Evolutionary conservation across 2,888 invertebrate genomes (phyloP).

Genomic region (Luperina nickerlii): DNA sequence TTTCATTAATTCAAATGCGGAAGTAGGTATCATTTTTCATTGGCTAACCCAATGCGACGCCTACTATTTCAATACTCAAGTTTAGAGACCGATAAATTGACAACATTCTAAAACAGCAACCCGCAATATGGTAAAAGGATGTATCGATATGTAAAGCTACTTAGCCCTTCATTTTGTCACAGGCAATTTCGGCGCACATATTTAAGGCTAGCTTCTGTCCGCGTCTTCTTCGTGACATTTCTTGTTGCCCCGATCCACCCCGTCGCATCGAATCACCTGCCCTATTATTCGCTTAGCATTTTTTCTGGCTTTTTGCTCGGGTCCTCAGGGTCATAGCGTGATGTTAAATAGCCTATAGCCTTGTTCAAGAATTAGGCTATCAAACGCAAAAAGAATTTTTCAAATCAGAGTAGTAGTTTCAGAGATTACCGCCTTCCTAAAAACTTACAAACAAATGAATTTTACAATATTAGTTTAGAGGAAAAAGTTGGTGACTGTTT

Average conservation of each 20-base stretch:
- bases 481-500: neutral
- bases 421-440: neutral
- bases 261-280: neutral
- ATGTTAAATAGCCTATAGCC: neutral
- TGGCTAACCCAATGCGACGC: neutral
- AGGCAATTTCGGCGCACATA: neutral
- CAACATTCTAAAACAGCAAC: neutral
- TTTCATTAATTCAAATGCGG: slow-evolving; percentile 28
- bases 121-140: neutral
- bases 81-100: neutral
- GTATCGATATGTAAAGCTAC: neutral
- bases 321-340: neutral
- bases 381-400: neutral
- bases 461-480: neutral
- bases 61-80: neutral
- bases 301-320: neutral
- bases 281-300: neutral
- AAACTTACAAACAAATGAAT: neutral
- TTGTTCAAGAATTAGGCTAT: neutral
- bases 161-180: neutral
- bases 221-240: neutral
- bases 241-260: neutral
- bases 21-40: slow-evolving; percentile 29
- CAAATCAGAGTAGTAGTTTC: neutral
- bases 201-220: neutral